A percentile compares a stretch with the other conserved stretches of the same genome.
Evolutionary conservation across 2,797 vertebrate species (phyloP).

Genomic region (Crax fasciolata): DNA sequence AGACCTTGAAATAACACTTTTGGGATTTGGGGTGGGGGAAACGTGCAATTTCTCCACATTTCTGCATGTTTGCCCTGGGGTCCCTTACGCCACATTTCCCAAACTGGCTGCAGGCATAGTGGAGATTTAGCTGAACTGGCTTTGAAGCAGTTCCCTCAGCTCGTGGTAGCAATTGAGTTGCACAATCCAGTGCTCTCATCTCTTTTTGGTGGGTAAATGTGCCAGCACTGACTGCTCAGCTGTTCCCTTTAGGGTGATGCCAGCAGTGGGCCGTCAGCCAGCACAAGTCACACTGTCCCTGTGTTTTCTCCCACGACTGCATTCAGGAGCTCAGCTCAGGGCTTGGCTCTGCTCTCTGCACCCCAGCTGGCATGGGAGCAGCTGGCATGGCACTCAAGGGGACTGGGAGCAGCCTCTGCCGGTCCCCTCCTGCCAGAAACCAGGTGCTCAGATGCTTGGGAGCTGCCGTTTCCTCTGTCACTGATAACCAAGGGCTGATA

Average conservation of each 20-base stretch:
- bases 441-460: not conserved
- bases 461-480: not conserved
- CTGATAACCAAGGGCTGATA: not conserved
- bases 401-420: not conserved
- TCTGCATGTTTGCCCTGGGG: not conserved
- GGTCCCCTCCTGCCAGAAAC: not conserved
- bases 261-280: not conserved
- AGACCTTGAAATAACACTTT: not conserved
- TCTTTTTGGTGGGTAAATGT: not conserved
- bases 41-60: not conserved
- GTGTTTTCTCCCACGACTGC: not conserved
- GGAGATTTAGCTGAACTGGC: not conserved
- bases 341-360: not conserved
- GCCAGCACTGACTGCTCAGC: not conserved
- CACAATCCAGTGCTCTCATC: not conserved
- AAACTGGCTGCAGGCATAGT: not conserved
- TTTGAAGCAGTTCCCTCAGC: not conserved
- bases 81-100: not conserved
- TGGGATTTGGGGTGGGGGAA: not conserved
- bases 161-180: fast-evolving
- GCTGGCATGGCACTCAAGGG: not conserved
- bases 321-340: not conserved
- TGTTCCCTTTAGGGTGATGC: not conserved
- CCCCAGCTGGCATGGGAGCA: not conserved
- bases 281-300: not conserved